These are phyloP conservation scores for Xylota segnis DNA, from an alignment of 2,888 invertebrate genomes.

Conservation along the genomic window DNA sequence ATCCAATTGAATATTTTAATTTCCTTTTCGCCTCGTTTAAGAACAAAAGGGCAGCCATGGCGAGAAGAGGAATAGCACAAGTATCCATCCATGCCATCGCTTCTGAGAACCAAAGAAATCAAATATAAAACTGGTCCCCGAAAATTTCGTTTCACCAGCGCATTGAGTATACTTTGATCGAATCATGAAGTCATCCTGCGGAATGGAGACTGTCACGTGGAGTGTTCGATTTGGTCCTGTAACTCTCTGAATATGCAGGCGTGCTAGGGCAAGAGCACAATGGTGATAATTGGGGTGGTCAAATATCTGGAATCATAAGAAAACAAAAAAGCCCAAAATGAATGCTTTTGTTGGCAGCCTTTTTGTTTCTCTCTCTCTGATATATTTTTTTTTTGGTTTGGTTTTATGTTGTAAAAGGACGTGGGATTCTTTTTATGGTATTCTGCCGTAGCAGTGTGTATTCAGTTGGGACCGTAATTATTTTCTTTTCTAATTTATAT, in stretches of 20 bases:
- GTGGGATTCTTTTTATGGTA: constrained; percentile 26
- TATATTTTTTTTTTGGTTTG: neutral
- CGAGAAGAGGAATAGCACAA: constrained; percentile 12
- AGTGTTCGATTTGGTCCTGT: constrained; percentile 21
- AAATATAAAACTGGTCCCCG: constrained; percentile 32
- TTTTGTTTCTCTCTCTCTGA: constrained; percentile 2
- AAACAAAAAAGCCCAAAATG: constrained; percentile 45
- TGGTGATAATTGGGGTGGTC: constrained; percentile 70
- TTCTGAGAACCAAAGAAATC: constrained; percentile 20
- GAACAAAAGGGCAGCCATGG: constrained; percentile 66
- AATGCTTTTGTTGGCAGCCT: constrained; percentile 39
- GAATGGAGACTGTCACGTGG: constrained; percentile 5
- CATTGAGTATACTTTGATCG: constrained; percentile 47
- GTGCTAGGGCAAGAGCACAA: constrained; percentile 36
- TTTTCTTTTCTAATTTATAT: constrained; percentile 71
- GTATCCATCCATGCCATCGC: constrained; percentile 7
- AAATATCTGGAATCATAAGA: constrained; percentile 65
- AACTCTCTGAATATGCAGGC: constrained; percentile 19
- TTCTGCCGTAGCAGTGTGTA: constrained; percentile 29
- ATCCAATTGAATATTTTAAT: constrained; percentile 78
- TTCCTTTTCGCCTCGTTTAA: constrained; percentile 76
- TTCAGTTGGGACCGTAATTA: constrained; percentile 57
- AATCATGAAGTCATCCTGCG: constrained; percentile 39
- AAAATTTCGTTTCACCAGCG: constrained; percentile 24
- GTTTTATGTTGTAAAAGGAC: constrained; percentile 34